phyloP scores from a whole-genome alignment of 1,140 invertebrate species.

The Bombyx mandarina region DNA sequence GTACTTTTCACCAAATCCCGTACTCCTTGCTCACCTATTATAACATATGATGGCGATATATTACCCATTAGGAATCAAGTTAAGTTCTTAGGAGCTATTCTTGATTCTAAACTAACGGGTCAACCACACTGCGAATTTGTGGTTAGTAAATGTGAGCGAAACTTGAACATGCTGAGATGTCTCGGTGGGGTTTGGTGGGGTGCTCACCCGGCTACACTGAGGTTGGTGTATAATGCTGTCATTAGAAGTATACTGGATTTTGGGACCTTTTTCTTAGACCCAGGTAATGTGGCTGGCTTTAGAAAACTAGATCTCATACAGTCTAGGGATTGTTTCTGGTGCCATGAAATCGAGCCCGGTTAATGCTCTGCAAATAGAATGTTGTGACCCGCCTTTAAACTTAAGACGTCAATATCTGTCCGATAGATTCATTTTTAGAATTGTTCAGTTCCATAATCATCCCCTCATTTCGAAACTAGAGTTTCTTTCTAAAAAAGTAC shows the following conservation, averaged over 20 bases:
- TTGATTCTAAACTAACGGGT: constrained; percentile 4
- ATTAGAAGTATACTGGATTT: neutral
- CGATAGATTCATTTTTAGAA: constrained; percentile 3
- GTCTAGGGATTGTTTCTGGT: constrained; percentile 14
- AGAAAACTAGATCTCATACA: constrained; percentile 14
- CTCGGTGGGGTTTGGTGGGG: constrained; percentile 2
- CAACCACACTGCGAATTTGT: neutral
- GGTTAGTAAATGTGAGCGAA: neutral
- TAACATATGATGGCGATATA: neutral
- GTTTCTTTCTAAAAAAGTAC: constrained; percentile 1
- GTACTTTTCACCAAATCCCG: neutral
- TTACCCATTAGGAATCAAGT: neutral
- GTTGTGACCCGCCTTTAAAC: constrained; percentile 1
- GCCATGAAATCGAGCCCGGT: constrained; percentile 1
- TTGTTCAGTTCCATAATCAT: constrained; percentile 3
- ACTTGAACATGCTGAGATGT: neutral
- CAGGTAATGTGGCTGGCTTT: neutral
- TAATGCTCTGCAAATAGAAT: neutral
- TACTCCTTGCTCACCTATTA: neutral
- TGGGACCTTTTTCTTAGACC: neutral
- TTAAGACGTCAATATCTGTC: constrained; percentile 13
- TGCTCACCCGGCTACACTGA: neutral
- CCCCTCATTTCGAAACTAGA: constrained; percentile 2
- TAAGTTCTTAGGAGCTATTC: constrained; percentile 3
- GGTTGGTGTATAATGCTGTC: constrained; percentile 4